A percentile compares a stretch with the other conserved stretches of the same genome.
phyloP scores from a whole-genome alignment of 2,888 invertebrate species.

The Sussaba pulchella region DNA sequence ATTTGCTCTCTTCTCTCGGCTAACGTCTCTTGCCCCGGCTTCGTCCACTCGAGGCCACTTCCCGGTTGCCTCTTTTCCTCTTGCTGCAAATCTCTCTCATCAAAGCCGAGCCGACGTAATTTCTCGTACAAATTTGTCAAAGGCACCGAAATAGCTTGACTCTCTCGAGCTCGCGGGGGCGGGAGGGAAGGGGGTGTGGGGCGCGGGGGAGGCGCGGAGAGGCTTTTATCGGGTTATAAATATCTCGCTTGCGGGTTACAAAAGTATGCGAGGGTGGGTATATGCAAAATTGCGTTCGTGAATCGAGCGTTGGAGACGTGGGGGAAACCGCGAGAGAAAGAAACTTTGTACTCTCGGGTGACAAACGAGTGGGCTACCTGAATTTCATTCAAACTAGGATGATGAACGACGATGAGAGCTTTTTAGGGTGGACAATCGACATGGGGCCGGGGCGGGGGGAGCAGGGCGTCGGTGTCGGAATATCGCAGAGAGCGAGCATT shows the following conservation, averaged over 20 bases:
- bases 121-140: conserved; percentile 66
- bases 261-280: conserved; percentile 9
- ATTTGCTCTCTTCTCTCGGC: conserved; percentile 35
- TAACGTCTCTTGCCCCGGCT: conserved; percentile 19
- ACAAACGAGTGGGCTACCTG: conserved; percentile 25
- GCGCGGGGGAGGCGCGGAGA: conserved; percentile 60
- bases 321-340: conserved; percentile 1
- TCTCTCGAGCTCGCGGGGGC: conserved; percentile 52
- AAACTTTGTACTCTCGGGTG: conserved; percentile 10
- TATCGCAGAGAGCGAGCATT: background rate
- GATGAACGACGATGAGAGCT: conserved; percentile 7
- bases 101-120: conserved; percentile 63
- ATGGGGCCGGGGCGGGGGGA: background rate
- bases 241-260: conserved; percentile 47
- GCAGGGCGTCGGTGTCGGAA: background rate
- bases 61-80: conserved; percentile 1
- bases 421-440: too few relatives aligned
- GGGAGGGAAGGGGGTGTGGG: conserved; percentile 53
- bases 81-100: conserved; percentile 42
- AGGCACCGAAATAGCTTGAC: conserved; percentile 66
- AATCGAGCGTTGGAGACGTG: background rate
- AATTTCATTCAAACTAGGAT: conserved; percentile 36
- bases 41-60: background rate
- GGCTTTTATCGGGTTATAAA: conserved; percentile 65
- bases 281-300: background rate